Percentiles rank a stretch among this genome's conserved stretches.
phyloP scores from a whole-genome alignment of 2,113 vertebrate species.

The Corynorhinus townsendii region DNA sequence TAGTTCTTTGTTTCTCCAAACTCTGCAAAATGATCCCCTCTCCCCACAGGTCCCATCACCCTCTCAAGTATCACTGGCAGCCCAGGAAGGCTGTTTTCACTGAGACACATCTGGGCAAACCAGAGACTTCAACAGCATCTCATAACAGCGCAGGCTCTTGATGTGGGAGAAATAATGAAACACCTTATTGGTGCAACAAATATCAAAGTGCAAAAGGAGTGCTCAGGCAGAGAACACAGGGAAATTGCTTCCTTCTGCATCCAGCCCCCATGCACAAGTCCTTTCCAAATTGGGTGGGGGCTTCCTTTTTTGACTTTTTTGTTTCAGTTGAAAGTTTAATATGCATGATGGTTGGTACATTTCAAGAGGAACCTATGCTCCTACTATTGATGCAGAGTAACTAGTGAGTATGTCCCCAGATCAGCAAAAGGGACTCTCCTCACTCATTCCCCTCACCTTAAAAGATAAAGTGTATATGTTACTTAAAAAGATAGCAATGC shows the following conservation, averaged over 20 bases:
- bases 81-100: not conserved
- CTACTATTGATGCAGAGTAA: not conserved
- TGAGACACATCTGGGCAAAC: not conserved
- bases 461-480: constrained; percentile 22
- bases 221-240: not conserved
- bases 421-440: not conserved
- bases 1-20: not conserved
- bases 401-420: not conserved
- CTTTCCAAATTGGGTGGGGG: not conserved
- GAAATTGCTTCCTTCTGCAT: constrained; percentile 18
- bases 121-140: not conserved
- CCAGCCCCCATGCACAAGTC: not conserved
- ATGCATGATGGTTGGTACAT: not conserved
- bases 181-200: constrained; percentile 53
- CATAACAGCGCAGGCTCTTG: not conserved
- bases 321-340: constrained; percentile 14
- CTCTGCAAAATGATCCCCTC: not conserved
- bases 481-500: constrained; percentile 6
- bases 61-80: not conserved
- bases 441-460: not conserved
- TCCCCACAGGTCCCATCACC: not conserved
- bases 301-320: not conserved
- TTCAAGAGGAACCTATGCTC: not conserved
- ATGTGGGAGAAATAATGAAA: constrained; percentile 58
- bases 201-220: constrained; percentile 14